A percentile compares a stretch with the other conserved stretches of the same genome.
Evolutionary conservation across 2,113 vertebrate genomes (phyloP).

Genomic region (Glaucomys volans): DNA sequence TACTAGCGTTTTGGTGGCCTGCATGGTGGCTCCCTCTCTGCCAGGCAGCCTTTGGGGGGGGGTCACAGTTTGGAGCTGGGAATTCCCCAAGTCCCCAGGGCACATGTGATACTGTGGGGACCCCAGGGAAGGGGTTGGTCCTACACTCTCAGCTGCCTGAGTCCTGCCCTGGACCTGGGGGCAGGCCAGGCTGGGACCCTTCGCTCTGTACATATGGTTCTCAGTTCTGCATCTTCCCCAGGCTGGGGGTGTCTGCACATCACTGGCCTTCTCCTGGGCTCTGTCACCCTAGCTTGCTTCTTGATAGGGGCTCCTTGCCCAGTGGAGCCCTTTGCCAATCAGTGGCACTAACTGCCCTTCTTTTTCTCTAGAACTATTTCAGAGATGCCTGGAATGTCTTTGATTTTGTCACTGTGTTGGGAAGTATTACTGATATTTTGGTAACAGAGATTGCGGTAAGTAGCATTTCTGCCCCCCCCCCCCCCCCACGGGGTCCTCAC

Average conservation of each 20-base stretch:
- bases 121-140: not conserved
- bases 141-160: not conserved
- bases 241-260: not conserved
- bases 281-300: not conserved
- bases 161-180: not conserved
- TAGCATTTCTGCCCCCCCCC: slow-evolving; percentile 54
- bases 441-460: slow-evolving; percentile 99
- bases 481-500: not conserved
- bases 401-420: slow-evolving; percentile 98
- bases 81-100: not conserved
- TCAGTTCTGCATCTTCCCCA: not conserved
- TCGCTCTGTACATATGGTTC: not conserved
- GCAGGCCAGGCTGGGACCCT: too few relatives aligned
- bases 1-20: slow-evolving; percentile 39
- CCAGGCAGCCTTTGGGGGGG: not conserved
- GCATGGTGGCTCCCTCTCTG: not conserved
- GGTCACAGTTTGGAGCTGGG: not conserved
- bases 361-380: slow-evolving; percentile 93
- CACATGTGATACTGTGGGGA: accelerated
- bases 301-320: not conserved
- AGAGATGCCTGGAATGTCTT: slow-evolving; percentile 99
- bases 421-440: slow-evolving; percentile 99
- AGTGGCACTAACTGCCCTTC: slow-evolving; percentile 14
- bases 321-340: not conserved
- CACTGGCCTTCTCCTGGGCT: not conserved